Evolutionary conservation across 2,113 vertebrate species (phyloP).

Genomic region (Macaca nemestrina): DNA sequence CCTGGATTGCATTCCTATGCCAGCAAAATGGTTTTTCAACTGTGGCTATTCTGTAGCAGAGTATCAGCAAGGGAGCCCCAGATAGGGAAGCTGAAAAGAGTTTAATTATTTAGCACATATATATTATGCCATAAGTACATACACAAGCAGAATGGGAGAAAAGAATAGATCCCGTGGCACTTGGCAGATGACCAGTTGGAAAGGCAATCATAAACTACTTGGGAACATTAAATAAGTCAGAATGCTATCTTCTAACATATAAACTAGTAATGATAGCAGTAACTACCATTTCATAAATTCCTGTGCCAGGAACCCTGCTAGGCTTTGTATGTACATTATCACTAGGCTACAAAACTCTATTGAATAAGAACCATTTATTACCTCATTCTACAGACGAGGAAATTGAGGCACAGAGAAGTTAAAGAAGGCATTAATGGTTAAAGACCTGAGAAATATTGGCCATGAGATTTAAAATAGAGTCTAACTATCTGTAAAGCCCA

Average conservation of each 20-base stretch:
- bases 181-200: neutral
- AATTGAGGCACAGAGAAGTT: neutral
- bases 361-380: neutral
- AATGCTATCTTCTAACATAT: neutral
- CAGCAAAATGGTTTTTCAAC: neutral
- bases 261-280: neutral
- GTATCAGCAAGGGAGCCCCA: neutral
- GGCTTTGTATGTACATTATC: neutral
- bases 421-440: neutral
- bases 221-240: neutral
- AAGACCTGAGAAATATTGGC: neutral
- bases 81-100: neutral
- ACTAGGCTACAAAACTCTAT: neutral
- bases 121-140: neutral
- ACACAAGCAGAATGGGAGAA: neutral
- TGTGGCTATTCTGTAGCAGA: neutral
- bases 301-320: neutral
- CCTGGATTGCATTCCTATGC: neutral
- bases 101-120: neutral
- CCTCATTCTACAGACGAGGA: neutral
- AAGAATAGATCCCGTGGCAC: neutral
- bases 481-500: neutral
- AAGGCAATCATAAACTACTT: neutral
- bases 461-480: neutral
- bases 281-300: neutral